Conservation (phyloP, 64 coral and sea anemone species). For the Stylophora pistillata region DNA sequence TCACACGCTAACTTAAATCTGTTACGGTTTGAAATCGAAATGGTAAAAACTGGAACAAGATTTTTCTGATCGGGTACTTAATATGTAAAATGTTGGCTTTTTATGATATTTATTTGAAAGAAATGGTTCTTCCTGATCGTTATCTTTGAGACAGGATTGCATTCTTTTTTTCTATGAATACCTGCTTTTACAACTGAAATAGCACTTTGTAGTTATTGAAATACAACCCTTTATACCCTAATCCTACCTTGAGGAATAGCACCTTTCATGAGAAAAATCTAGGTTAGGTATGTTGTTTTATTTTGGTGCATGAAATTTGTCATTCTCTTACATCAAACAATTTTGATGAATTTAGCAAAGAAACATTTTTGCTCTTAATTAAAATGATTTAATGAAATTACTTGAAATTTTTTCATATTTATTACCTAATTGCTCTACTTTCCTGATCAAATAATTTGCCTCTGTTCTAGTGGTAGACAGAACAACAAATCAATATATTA, state of each 20-base stretch:
- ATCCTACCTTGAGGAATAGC: not conserved
- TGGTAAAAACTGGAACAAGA: not conserved
- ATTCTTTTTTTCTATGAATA: not conserved
- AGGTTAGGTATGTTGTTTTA: not conserved
- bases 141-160: not conserved
- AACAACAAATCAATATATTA: not conserved
- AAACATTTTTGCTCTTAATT: not conserved
- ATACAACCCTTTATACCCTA: not conserved
- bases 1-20: not conserved
- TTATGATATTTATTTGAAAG: not conserved
- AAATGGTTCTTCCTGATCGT: not conserved
- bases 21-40: not conserved
- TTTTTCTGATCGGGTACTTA: not conserved
- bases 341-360: not conserved
- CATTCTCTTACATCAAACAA: not conserved
- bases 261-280: not conserved
- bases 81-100: not conserved
- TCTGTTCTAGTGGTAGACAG: not conserved
- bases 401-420: not conserved
- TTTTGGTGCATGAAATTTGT: not conserved
- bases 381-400: not conserved
- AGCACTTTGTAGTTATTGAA: not conserved
- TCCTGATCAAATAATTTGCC: not conserved
- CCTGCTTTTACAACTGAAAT: not conserved
- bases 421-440: not conserved